These are phyloP conservation scores for Lypha dubia DNA, from an alignment of 2,888 invertebrate genomes.

Conservation along the genomic window DNA sequence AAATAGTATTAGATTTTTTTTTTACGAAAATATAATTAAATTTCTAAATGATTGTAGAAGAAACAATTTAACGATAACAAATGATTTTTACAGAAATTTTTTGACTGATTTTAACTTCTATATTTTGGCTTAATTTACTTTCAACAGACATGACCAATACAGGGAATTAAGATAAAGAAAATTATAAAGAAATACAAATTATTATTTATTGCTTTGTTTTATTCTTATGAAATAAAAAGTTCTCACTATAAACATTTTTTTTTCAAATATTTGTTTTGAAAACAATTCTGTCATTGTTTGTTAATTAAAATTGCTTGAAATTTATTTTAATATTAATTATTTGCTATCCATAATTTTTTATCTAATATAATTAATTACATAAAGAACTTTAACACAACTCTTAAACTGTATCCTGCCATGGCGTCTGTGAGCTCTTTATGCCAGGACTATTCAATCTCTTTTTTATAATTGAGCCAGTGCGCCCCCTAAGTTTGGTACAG, in stretches of 20 bases:
- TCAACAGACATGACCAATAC: neutral
- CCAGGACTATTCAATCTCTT: neutral
- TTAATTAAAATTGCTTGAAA: constrained; percentile 71
- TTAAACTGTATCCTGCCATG: neutral
- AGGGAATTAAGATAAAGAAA: neutral
- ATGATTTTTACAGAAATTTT: too few species aligned
- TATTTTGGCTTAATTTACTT: too few species aligned
- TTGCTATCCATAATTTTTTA: neutral
- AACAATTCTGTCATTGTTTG: constrained; percentile 64
- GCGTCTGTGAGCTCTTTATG: neutral
- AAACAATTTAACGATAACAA: too few species aligned
- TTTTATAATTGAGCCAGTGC: neutral
- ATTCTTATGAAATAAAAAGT: neutral
- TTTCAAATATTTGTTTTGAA: neutral
- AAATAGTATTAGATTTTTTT: too few species aligned
- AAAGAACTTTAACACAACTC: neutral
- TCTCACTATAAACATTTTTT: neutral
- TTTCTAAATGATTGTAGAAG: too few species aligned
- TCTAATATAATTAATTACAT: neutral
- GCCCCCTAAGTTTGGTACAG: too few species aligned
- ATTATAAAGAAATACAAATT: too few species aligned
- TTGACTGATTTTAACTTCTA: too few species aligned
- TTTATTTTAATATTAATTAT: neutral
- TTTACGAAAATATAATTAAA: too few species aligned
- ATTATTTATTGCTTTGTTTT: constrained; percentile 12